Conservation (phyloP, 1,140 invertebrate genomes). For the Neotoxoptera formosana region DNA sequence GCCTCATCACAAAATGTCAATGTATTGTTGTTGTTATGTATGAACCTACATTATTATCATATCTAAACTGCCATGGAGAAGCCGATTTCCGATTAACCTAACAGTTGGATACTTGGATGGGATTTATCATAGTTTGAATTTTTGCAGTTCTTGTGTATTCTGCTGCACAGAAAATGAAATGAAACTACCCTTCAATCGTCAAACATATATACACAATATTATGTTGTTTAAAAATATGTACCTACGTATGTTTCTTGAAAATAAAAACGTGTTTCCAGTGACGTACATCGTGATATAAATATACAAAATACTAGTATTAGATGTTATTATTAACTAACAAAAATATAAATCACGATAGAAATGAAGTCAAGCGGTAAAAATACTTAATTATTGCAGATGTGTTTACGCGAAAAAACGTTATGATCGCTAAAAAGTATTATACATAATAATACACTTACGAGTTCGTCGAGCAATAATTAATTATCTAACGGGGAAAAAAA, state of each 20-base stretch:
- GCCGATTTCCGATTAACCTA: not conserved
- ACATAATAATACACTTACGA: not conserved
- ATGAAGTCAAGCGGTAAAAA: not conserved
- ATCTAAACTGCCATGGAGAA: not conserved
- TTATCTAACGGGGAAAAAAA: not conserved
- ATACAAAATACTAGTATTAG: not conserved
- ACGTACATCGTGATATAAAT: not conserved
- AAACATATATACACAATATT: too few relatives aligned
- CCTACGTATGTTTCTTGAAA: too few relatives aligned
- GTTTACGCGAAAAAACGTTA: not conserved
- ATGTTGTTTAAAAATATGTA: too few relatives aligned
- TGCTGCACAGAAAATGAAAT: not conserved
- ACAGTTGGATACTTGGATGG: not conserved
- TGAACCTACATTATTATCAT: too few relatives aligned
- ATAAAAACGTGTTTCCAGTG: not conserved
- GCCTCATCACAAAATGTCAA: not conserved
- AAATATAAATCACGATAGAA: not conserved
- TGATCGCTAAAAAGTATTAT: not conserved
- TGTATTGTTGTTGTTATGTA: not conserved
- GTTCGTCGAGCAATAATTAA: not conserved
- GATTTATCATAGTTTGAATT: not conserved
- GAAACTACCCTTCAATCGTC: not conserved
- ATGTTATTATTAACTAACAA: not conserved
- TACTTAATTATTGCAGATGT: not conserved
- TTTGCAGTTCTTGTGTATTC: not conserved